These are phyloP conservation scores for Eristalis tenax DNA, from an alignment of 2,888 invertebrate species.

Conservation along the genomic window DNA sequence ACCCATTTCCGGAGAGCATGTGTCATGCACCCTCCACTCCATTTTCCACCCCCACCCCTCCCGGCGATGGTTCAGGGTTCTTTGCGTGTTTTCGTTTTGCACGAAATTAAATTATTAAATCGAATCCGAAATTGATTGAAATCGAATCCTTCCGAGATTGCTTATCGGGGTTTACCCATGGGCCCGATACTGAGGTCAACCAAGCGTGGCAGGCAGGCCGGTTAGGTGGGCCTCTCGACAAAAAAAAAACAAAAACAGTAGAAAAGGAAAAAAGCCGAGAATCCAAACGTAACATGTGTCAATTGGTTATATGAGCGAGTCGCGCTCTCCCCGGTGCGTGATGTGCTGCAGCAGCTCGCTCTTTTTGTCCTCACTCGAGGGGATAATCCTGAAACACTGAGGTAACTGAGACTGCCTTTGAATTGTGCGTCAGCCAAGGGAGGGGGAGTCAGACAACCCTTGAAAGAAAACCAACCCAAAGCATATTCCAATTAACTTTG, in stretches of 20 bases:
- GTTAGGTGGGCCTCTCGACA: slow-evolving; percentile 15
- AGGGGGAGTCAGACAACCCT: not conserved
- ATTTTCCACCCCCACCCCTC: not conserved
- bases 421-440: not conserved
- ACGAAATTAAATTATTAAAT: slow-evolving; percentile 59
- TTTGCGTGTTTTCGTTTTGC: not conserved
- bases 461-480: slow-evolving; percentile 51
- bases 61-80: not conserved
- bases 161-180: slow-evolving; percentile 56
- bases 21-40: not conserved
- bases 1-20: not conserved
- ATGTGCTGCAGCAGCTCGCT: slow-evolving; percentile 8
- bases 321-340: slow-evolving; percentile 7
- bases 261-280: slow-evolving; percentile 17
- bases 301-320: slow-evolving; percentile 58
- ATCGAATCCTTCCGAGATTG: slow-evolving; percentile 54
- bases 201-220: slow-evolving; percentile 48
- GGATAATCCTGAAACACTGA: slow-evolving; percentile 56
- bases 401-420: slow-evolving; percentile 12
- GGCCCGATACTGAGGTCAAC: slow-evolving; percentile 67
- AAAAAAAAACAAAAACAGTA: no score
- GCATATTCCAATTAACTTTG: slow-evolving; percentile 72
- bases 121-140: slow-evolving; percentile 67
- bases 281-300: slow-evolving; percentile 64
- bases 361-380: slow-evolving; percentile 48